Evolutionary conservation across 1,140 invertebrate genomes (phyloP), one percentile per base, ranked within the genome.

Genomic region (Conopomorpha cramerella): DNA sequence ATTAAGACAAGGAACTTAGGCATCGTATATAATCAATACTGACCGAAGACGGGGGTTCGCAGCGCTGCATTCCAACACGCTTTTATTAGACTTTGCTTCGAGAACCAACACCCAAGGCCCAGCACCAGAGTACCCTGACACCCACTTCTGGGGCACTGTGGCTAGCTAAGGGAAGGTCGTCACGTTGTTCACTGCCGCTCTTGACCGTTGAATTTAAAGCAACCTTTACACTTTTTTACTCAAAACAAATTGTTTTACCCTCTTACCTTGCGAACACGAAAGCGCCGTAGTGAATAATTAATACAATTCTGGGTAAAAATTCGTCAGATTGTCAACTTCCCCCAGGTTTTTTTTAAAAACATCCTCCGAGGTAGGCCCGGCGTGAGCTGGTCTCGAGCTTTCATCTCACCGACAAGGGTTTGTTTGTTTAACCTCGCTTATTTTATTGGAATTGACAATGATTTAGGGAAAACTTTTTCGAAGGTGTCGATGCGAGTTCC

Each of bases 231-330:
- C n/a, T n/a, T n/a, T n/a, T n/a, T n/a, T n/a, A n/a, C n/a, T n/a
- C n/a, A 60, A 67, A 71, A 71, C 63, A 66, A 74, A 74, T 74
- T 71, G 64, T 43, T 45, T 42, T 41, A 34, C 64, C 54, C 61
- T 57, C 58, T 60, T 51, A 64, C 70, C 66, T 64, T 74, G 65
- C 54, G 59, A 71, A 63, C 53, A 64, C 51, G 61, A 63, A 62
- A 54, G 61, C 64, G 52, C 53, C 61, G 49, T 59, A 56, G 57
- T 76, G 71, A 72, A 76, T 76, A 76, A 76, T 76, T 76, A 72
- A 76, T 71, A 76, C 64, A 71, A 72, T 67, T 60, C 58, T 56
- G 72, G 60, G 61, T 68, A 68, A 74, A n/a, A 72, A 72, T 64
- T 74, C 66, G 53, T 68, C 59, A 42, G 66, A 76, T 67, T 71